These are phyloP conservation scores for Oreortyx pictus DNA, from an alignment of 2,797 vertebrate genomes.

Conservation along the genomic window DNA sequence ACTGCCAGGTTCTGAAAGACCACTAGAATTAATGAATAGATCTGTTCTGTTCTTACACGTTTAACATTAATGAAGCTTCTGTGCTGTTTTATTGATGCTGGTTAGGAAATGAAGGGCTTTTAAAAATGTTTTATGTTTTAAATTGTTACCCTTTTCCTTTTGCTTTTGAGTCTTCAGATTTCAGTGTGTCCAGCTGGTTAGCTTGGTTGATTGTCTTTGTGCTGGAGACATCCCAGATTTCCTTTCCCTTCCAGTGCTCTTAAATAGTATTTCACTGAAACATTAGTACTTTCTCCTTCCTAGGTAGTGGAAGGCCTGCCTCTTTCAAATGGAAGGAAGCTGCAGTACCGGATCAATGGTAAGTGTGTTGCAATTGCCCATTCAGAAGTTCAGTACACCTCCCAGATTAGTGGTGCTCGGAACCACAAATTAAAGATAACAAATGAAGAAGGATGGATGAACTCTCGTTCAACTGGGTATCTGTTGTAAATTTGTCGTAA, in stretches of 20 bases:
- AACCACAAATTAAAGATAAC: neutral
- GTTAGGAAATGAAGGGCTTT: neutral
- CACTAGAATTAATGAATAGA: accelerated
- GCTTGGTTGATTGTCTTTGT: neutral
- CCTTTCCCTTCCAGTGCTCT: neutral
- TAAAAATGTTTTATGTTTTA: neutral
- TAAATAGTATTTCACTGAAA: neutral
- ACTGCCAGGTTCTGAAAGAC: neutral
- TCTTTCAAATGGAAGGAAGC: constrained; percentile 84
- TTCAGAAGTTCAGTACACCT: neutral
- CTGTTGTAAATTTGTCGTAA: neutral
- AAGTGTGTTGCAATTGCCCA: constrained; percentile 24
- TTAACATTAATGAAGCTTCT: neutral
- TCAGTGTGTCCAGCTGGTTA: neutral
- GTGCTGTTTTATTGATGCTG: neutral
- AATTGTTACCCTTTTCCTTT: neutral
- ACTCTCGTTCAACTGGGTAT: neutral
- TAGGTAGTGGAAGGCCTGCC: constrained; percentile 91
- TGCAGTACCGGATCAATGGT: constrained; percentile 96
- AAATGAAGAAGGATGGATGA: neutral
- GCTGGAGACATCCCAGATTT: neutral
- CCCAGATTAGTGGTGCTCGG: neutral
- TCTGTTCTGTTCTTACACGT: neutral
- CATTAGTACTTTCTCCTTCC: neutral
- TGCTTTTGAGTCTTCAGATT: neutral